Evolutionary conservation across 2,888 invertebrate species (phyloP).

Genomic region (Agonopterix arenella): DNA sequence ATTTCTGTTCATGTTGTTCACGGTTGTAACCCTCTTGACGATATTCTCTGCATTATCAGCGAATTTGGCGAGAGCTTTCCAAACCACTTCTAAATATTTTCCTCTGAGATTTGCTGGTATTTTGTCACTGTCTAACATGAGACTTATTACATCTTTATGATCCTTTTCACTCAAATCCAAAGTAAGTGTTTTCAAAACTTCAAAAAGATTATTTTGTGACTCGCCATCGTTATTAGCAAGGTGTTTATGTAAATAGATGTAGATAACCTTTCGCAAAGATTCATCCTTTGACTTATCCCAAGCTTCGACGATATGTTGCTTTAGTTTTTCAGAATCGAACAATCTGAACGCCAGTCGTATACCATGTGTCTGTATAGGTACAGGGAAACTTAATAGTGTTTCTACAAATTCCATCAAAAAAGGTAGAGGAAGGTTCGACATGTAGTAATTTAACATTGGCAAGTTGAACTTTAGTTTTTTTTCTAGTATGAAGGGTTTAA

Average conservation of each 20-base stretch:
- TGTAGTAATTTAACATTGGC: conserved; percentile 29
- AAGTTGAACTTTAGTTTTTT: conserved; percentile 33
- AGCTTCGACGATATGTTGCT: conserved; percentile 17
- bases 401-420: conserved; percentile 26
- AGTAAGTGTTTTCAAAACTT: conserved; percentile 32
- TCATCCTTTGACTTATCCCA: conserved; percentile 37
- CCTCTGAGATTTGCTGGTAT: conserved; percentile 26
- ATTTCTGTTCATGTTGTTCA: conserved; percentile 19
- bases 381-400: conserved; percentile 25
- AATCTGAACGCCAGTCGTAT: conserved; percentile 33
- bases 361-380: conserved; percentile 39
- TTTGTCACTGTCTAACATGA: conserved; percentile 14
- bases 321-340: conserved; percentile 23
- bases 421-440: conserved; percentile 24
- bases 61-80: conserved; percentile 32
- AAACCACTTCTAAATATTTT: conserved; percentile 26
- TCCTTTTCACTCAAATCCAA: conserved; percentile 33
- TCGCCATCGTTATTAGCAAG: conserved; percentile 15
- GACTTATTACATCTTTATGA: conserved; percentile 28
- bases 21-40: conserved; percentile 20
- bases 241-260: conserved; percentile 24
- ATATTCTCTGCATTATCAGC: conserved; percentile 24
- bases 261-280: conserved; percentile 29
- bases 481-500: conserved; percentile 28
- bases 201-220: conserved; percentile 25